Base-by-base conservation (phyloP, 1,140 invertebrate genomes). In the Polypedilum vanderplanki region DNA sequence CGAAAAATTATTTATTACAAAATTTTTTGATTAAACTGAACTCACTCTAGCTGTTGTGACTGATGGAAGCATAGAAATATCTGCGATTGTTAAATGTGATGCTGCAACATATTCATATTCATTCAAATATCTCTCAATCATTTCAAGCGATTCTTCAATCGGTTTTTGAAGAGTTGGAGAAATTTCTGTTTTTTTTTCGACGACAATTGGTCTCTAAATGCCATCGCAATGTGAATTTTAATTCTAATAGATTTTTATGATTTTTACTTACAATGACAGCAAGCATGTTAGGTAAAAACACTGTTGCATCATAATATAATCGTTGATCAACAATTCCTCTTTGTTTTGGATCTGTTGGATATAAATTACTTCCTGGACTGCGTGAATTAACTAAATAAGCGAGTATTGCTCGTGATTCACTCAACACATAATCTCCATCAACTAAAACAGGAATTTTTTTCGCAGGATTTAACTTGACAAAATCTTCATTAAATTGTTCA, bases 301-400 rank as follows among this genome's bases (percentile, higher is more conserved):
- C 64, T 24, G 40, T 18, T 3, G 74, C 41, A 75, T 87, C 84
- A 77, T 88, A 87, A 78, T 85, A 82, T 0, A 87, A 79, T 57
- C 83, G 78, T 76, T 84, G 79, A 77, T 87, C 82, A 5, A 88
- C 82, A 2, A 83, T n/a, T 7, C 83, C 84, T 73, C 86, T 76
- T 74, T 79, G 78, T 75, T 82, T 78, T 0, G 83, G 77, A 77
- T 87, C 85, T 76, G 83, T 83, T 0, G 86, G 86, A 77, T 86
- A 87, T 0, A 86, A 78, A 3, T 79, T 77, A 76, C 17, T 18
- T 5, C 65, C 65, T 18, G 65, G 65, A 1, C 10, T n/a, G 7
- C 65, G 17, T 10, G 65, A 70, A 22, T 70, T 74, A 5, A 41
- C 74, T 1, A 80, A 73, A 70, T 80, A 80, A 10, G 77, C 77